Percentiles rank a stretch among this genome's conserved stretches.
Conservation (phyloP, 2,113 vertebrate species). For the Aplodontia rufa region DNA sequence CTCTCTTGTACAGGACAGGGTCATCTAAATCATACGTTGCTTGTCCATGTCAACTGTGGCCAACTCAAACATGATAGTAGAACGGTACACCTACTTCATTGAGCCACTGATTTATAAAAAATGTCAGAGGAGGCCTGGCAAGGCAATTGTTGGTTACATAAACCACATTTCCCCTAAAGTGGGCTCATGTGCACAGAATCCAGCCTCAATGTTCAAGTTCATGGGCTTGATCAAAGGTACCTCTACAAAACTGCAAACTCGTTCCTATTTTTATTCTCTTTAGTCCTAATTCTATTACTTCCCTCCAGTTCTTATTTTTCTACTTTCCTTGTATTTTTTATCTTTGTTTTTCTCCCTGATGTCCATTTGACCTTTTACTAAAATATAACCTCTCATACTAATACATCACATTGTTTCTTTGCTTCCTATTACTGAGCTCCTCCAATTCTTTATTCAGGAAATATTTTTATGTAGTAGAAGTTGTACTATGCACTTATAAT, state of each 20-base stretch:
- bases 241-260: not conserved
- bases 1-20: accelerated
- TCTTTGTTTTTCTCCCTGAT: not conserved
- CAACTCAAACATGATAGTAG: not conserved
- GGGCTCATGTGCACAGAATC: not conserved
- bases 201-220: not conserved
- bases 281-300: not conserved
- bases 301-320: not conserved
- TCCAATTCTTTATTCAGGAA: not conserved
- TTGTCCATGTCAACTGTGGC: not conserved
- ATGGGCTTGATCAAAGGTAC: not conserved
- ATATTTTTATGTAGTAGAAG: not conserved
- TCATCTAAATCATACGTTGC: not conserved
- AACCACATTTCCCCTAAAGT: not conserved
- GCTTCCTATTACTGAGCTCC: not conserved
- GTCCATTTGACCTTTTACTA: not conserved
- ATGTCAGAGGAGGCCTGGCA: not conserved
- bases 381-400: not conserved
- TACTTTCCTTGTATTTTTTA: not conserved
- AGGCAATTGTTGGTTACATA: not conserved
- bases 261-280: not conserved
- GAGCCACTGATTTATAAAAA: not conserved
- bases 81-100: not conserved
- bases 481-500: not conserved
- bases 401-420: not conserved